Base-by-base conservation (phyloP, 2,113 vertebrate species). In the Madoqua kirkii region DNA sequence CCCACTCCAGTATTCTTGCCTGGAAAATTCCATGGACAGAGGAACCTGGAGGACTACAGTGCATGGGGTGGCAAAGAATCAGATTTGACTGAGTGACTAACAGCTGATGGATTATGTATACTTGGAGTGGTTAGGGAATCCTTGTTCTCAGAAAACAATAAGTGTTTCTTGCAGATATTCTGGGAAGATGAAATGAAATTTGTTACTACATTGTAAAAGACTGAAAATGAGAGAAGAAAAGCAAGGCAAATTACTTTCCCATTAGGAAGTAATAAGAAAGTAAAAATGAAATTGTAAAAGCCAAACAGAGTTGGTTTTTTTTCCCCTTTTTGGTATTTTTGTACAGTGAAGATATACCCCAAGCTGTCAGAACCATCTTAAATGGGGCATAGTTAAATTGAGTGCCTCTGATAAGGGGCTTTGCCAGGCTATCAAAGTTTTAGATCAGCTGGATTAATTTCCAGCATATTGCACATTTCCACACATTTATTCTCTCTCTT, bases 371-470 rank as follows among this genome's bases (percentile, higher is more conserved):
- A 98, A 98, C 96, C 97, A 98, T 99, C 99, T 99, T 99, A 99
- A 99, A 99, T 99, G 98, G 98, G 97, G 95, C 98, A 98, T 98
- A 99, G 99, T 99, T 99, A 99, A 99, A 99, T 96, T 98, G 99
- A 99, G 98, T 98, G 99, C 96, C 98, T 98, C 97, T 96, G 99
- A 99, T 99, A 99, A 99, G 98, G 93, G 98, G 97, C 98, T 99
- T 98, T 97, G 98, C 99, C 81, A 86, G 97, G 98, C 99, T 99
- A 99, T 99, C 99, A 93, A 97, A 98, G 99, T 98, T 98, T 98
- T 98, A 98, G 98, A 99, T 99, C 99, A 99, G 98, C 45, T 96
- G 99, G 99, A 99, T 99, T 99, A 99, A 99, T 99, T 99, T 99
- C 99, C 98, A 98, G 98, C 99, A 99, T 99, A 99, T 98, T 99